Base-by-base conservation (phyloP, 2,113 vertebrate genomes). In the Osmerus mordax region DNA sequence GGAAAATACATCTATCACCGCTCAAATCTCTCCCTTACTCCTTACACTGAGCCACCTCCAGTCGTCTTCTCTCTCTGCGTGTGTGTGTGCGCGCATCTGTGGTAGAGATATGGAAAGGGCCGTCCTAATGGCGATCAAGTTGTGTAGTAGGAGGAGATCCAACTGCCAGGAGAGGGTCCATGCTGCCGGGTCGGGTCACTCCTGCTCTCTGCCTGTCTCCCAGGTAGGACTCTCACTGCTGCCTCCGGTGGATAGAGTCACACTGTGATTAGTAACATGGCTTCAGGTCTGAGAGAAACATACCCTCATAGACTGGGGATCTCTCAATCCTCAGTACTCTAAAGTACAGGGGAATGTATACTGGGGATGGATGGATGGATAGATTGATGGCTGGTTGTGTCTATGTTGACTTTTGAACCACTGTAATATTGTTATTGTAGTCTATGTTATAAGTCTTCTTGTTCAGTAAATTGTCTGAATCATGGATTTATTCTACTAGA, bases 1-100 rank as follows among this genome's bases (percentile, higher is more conserved):
- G 41, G 25, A 47, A 36, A 73, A 66, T 25, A 52, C 73, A 63
- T 76, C 68, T 28, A 76, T 80, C 73, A 80, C 53, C 15, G 41
- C 53, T 69, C 65, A 71, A 25, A 68, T 75, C 69, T 25, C 66
- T 64, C 55, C 65, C 69, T 62, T 47, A 41, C 41, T 1, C 41
- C 29, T 28, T 36, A 19, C 23, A 7, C 61, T 13, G 25, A 25
- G 19, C 19, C 60, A 62, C 60, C 19, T 25, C 19, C 60, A 62
- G 19, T 12, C 60, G 14, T 28, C 19, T 62, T 62, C 6, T 65
- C 36, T 65, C 64, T 65, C 60, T 61, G 19, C 28, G 13, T 28
- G 4, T 61, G 19, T 29, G 21, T 62, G 1, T 16, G 9, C 19
- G 21, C 19, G 41, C 9, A 8, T 47, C 41, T 47, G 41, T 47